Base-by-base conservation (phyloP, 2,888 invertebrate species). In the Ctenicera cuprea region DNA sequence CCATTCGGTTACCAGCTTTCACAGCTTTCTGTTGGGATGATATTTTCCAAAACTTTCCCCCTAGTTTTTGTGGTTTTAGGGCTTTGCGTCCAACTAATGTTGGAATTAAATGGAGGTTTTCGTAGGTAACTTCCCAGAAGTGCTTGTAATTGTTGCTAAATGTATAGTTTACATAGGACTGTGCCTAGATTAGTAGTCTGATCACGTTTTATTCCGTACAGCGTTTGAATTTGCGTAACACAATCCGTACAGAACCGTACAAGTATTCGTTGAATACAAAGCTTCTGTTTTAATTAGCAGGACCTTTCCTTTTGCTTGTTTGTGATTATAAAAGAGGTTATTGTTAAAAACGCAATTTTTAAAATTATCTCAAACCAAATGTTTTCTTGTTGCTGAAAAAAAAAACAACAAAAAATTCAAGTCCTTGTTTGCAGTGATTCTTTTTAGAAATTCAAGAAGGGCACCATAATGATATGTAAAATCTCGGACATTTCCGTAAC, bases 401-500 rank as follows among this genome's bases (percentile, higher is more conserved):
- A 26, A 26, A 26, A 3, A 3, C 26, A 26, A n/a, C 43, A 3
- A 7, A 16, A 16, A 4, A 16, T 16, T 20, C 7, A 14, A 2
- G 7, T 18, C 48, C 38, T 59, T 41, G 59, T 59, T 59, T 38
- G n/a, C 59, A 9, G 5, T 37, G 18, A 1, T 12, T n/a, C 59
- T 37, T 26, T 38, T 37, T 41, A 38, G 59, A 59, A 59, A 59
- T 59, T 59, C 59, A 18, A 33, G n/a, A 8, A 57, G 38, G 54
- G 18, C 38, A 41, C 18, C 59, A 30, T 64, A 64, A 64, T 64
- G 64, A 4, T 48, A 64, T 48, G 64, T 64, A 64, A 64, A 64
- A 45, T 45, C 64, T 64, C 50, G 64, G 45, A 64, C 48, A 41
- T 64, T 64, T 64, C 64, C 48, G 41, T 41, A 22, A 62, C 62